A percentile compares a stretch with the other conserved stretches of the same genome.
These are phyloP conservation scores for Lathamus discolor DNA, from an alignment of 2,113 vertebrate genomes.

Conservation along the genomic window DNA sequence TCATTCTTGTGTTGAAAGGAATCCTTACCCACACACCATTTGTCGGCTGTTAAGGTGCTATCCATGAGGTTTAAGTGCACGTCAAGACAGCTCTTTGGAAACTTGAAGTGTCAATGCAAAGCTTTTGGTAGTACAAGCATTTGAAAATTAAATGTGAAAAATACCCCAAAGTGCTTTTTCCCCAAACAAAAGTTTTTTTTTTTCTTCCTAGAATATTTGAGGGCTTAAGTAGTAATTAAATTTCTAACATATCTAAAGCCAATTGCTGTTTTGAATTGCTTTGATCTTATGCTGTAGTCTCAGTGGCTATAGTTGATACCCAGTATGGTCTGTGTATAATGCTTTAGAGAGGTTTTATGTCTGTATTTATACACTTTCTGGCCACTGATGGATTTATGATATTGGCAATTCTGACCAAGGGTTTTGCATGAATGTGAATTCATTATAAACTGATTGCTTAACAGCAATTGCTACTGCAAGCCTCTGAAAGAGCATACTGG, in stretches of 20 bases:
- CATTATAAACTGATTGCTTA: not conserved
- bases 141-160: not conserved
- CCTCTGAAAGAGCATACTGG: not conserved
- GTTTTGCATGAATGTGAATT: not conserved
- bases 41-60: not conserved
- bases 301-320: not conserved
- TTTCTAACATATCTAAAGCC: not conserved
- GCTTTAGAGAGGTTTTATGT: slow-evolving; percentile 10
- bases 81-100: not conserved
- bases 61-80: not conserved
- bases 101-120: not conserved
- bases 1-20: not conserved
- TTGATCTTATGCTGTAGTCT: not conserved
- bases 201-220: not conserved
- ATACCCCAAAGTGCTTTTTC: not conserved
- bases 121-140: not conserved
- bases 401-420: not conserved
- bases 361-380: not conserved
- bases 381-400: not conserved
- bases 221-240: not conserved
- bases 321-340: not conserved
- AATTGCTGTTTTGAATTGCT: not conserved
- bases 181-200: rapidly evolving
- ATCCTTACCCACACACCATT: not conserved
- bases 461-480: not conserved